These are phyloP conservation scores for Pachymerium ferrugineum DNA, from an alignment of 2,888 invertebrate genomes.

Conservation along the genomic window DNA sequence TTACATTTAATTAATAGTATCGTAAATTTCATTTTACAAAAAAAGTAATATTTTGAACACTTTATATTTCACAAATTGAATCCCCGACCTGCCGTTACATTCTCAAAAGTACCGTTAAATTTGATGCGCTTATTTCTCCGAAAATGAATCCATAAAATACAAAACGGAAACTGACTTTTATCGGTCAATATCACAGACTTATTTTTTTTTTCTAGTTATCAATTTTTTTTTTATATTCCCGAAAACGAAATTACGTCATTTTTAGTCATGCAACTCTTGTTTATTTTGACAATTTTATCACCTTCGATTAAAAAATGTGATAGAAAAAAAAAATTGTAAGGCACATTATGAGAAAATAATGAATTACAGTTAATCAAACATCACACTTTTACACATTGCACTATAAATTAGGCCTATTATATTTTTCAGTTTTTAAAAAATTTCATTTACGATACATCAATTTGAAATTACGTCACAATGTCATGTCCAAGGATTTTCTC, in stretches of 20 bases:
- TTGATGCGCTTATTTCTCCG: no score
- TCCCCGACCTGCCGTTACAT: no score
- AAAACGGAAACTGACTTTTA: neutral
- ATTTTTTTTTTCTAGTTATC: neutral
- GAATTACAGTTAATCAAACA: neutral
- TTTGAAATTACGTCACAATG: constrained; percentile 2
- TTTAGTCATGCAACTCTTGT: neutral
- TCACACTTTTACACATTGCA: constrained; percentile 11
- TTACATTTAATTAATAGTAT: neutral
- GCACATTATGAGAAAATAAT: neutral
- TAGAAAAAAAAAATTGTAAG: neutral
- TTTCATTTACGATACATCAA: neutral
- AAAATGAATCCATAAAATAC: no score
- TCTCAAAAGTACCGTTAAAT: no score
- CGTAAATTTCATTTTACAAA: no score
- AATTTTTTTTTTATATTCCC: no score
- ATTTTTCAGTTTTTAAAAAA: neutral
- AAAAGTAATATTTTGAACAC: no score
- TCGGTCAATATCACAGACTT: neutral
- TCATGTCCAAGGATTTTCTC: constrained; percentile 23
- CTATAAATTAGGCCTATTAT: constrained; percentile 3
- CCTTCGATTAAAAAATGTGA: neutral
- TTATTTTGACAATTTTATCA: neutral
- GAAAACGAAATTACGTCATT: neutral
- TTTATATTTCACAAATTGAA: no score